These are phyloP conservation scores for Silvanus unidentatus DNA, from an alignment of 2,888 invertebrate genomes.

Conservation along the genomic window DNA sequence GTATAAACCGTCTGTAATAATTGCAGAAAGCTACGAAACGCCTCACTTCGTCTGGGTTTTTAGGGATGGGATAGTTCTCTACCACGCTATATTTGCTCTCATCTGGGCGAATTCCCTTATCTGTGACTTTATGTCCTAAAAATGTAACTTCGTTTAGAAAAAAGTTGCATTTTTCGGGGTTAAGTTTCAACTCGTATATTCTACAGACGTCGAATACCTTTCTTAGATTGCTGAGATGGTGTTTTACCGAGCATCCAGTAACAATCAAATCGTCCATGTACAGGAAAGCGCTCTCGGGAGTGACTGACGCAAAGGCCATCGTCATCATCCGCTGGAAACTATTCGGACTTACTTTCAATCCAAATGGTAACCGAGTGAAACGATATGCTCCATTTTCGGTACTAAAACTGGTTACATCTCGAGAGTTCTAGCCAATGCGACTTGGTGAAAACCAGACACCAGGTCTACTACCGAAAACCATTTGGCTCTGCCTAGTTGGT, in stretches of 20 bases:
- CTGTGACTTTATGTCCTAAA: conserved; percentile 12
- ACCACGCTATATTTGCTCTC: conserved; percentile 3
- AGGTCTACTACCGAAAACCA: conserved; percentile 20
- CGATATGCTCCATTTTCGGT: conserved; percentile 17
- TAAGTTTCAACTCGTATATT: conserved; percentile 8
- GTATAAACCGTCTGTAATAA: conserved; percentile 11
- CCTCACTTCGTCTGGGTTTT: conserved; percentile 7
- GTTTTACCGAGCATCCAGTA: conserved; percentile 18
- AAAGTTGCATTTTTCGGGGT: conserved; percentile 21
- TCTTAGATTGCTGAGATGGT: conserved; percentile 11
- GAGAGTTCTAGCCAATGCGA: conserved; percentile 12
- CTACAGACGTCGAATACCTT: conserved; percentile 9
- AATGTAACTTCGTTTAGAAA: conserved; percentile 17
- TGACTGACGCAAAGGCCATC: conserved; percentile 21
- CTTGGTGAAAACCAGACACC: conserved; percentile 17
- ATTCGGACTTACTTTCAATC: conserved; percentile 20
- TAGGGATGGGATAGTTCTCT: conserved; percentile 8
- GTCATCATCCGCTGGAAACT: conserved; percentile 28
- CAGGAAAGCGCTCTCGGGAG: conserved; percentile 20
- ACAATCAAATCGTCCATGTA: conserved; percentile 27
- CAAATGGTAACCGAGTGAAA: conserved; percentile 22
- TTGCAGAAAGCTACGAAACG: conserved; percentile 8
- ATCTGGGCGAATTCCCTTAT: conserved; percentile 6
- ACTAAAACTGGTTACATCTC: conserved; percentile 21
- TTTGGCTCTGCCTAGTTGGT: conserved; percentile 18